Evolutionary conservation across 2,797 vertebrate species (phyloP), one percentile per base, ranked within the genome.

Genomic region (Rhynchonycteris naso): DNA sequence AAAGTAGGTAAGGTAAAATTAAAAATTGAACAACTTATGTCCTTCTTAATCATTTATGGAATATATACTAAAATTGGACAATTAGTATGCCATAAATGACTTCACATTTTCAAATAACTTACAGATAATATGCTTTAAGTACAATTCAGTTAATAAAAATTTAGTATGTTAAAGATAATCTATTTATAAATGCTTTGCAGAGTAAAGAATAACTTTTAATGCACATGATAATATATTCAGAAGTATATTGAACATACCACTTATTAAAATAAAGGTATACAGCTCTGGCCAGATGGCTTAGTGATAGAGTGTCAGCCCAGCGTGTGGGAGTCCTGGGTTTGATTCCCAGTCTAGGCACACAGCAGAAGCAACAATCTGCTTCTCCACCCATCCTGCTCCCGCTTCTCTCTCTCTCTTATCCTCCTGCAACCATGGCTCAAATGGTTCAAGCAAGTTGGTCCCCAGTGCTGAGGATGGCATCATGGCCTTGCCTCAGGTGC

Each of bases 91-190:
- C 58, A 79, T 66, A 88, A 50, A 71, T 88, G 30, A 12, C 30
- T 84, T 72, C 89, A 78, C 52, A 59, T 35, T 83, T 78, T 50
- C 76, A 86, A 35, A 71, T 82, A 72, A 90, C 24, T 11, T 86
- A 61, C 10, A 86, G 65, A 71, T 28, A 82, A 75, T 38, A n/a
- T 59, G 4, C 28, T 61, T 38, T 76, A 43, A 76, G 52, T 38
- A 38, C 22, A 93, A 76, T 61, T 89, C 21, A 89, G 33, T 78
- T 79, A 76, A 66, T 86, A 50, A 65, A 4, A 68, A 86, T 65
- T 76, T 83, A 59, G 56, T 33, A 80, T 80, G n/a, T 43, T 81
- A 87, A 68, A 82, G 33, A 69, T 69, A 56, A 47, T 30, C 76
- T 69, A 47, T 68, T 63, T 63, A 15, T 81, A 76, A 91, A 75